These are phyloP conservation scores for Syndactyla subalaris DNA, from an alignment of 2,797 vertebrate species.

Conservation along the genomic window DNA sequence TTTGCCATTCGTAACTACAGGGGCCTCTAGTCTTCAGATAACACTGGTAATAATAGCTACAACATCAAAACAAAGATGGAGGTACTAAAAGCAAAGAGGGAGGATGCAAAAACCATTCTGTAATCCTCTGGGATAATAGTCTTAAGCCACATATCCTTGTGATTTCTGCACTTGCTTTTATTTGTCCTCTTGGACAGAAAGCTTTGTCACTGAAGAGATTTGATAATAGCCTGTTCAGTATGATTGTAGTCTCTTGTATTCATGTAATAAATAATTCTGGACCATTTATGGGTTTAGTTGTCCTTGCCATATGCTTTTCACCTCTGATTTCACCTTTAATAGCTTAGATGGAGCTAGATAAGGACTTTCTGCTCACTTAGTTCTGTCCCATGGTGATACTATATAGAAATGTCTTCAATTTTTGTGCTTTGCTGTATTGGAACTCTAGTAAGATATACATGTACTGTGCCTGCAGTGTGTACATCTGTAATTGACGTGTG, in stretches of 20 bases:
- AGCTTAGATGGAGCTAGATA: not conserved
- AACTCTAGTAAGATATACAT: not conserved
- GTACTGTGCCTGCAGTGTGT: not conserved
- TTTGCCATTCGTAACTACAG: constrained; percentile 45
- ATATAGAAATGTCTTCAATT: not conserved
- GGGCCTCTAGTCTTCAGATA: not conserved
- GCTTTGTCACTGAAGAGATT: constrained; percentile 62
- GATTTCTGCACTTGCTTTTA: constrained; percentile 70
- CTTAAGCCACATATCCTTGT: constrained; percentile 26
- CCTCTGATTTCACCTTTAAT: constrained; percentile 12
- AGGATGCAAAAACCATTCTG: not conserved
- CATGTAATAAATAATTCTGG: constrained; percentile 31
- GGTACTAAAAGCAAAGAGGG: not conserved
- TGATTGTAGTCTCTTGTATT: constrained; percentile 48
- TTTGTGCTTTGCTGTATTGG: not conserved
- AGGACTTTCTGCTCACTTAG: not conserved
- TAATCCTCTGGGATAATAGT: constrained; percentile 55
- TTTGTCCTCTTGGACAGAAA: constrained; percentile 57
- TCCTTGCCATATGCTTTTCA: constrained; percentile 11
- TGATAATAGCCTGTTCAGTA: constrained; percentile 60
- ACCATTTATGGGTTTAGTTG: constrained; percentile 11
- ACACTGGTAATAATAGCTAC: constrained; percentile 33
- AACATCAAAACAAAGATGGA: constrained; percentile 47
- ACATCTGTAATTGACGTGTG: not conserved
- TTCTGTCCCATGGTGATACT: not conserved